Evolutionary conservation across 2,113 vertebrate genomes (phyloP).

Genomic region (Desmodus rotundus): DNA sequence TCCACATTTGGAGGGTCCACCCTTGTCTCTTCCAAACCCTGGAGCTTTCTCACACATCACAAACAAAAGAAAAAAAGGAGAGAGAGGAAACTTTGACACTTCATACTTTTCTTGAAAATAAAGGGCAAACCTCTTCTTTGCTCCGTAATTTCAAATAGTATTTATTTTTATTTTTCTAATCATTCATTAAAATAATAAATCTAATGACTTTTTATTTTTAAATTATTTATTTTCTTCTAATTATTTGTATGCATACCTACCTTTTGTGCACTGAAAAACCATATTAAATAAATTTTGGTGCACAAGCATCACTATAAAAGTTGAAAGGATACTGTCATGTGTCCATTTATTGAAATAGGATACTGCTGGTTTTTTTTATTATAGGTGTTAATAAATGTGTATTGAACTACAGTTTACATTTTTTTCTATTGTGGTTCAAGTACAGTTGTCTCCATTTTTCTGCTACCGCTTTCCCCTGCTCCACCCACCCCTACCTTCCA

Average conservation of each 20-base stretch:
- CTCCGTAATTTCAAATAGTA: not conserved
- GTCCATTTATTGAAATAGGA: no score
- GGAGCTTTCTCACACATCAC: not conserved
- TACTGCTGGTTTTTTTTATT: no score
- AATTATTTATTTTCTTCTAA: not conserved
- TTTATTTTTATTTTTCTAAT: not conserved
- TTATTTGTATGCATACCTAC: not conserved
- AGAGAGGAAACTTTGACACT: not conserved
- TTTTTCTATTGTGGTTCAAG: no score
- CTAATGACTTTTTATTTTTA: not conserved
- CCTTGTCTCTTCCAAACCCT: not conserved
- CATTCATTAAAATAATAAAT: not conserved
- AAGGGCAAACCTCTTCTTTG: not conserved
- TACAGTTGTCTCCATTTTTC: no score
- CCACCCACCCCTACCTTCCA: no score
- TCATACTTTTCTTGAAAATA: not conserved
- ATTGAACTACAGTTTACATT: no score
- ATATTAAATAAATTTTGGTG: accelerated
- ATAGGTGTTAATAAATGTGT: no score
- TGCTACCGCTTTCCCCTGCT: no score
- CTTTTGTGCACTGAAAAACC: not conserved
- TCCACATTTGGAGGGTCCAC: not conserved
- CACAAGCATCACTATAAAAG: not conserved
- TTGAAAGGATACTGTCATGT: not conserved
- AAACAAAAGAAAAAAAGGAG: not conserved